Evolutionary conservation across 2,888 invertebrate species (phyloP).

Genomic region (Blastobasis lacticolella): DNA sequence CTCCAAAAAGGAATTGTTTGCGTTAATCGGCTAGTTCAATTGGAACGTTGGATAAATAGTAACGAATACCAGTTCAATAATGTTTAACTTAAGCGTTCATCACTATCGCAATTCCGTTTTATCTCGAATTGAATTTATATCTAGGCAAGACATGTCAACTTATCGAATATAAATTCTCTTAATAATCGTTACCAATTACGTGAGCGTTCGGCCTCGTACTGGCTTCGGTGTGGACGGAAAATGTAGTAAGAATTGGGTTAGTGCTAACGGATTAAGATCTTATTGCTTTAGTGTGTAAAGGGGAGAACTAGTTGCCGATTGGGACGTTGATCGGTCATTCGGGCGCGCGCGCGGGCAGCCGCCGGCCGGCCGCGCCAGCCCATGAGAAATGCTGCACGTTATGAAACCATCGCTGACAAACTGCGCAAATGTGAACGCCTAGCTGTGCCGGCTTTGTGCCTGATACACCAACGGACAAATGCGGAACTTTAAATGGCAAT

Average conservation of each 20-base stretch:
- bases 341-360: constrained; percentile 31
- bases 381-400: constrained; percentile 45
- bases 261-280: constrained; percentile 50
- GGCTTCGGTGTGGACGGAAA: constrained; percentile 43
- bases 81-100: no score
- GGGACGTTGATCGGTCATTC: constrained; percentile 40
- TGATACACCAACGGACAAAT: constrained; percentile 1
- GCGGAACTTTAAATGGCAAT: constrained; percentile 11
- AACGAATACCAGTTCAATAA: no score
- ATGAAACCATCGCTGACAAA: constrained; percentile 52
- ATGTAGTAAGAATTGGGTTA: constrained; percentile 27
- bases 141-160: constrained; percentile 52
- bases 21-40: no score
- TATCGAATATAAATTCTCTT: constrained; percentile 64
- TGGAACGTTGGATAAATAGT: no score
- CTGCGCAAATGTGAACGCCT: constrained; percentile 19
- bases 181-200: constrained; percentile 67
- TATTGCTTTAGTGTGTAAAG: constrained; percentile 49
- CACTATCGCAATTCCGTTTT: constrained; percentile 40
- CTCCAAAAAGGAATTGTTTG: no score
- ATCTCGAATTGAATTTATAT: constrained; percentile 51
- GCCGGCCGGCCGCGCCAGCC: constrained; percentile 34
- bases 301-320: constrained; percentile 48
- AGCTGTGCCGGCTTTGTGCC: neutral
- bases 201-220: constrained; percentile 55